Evolutionary conservation across 2,113 vertebrate genomes (phyloP).

Genomic region (Blennius ocellaris): DNA sequence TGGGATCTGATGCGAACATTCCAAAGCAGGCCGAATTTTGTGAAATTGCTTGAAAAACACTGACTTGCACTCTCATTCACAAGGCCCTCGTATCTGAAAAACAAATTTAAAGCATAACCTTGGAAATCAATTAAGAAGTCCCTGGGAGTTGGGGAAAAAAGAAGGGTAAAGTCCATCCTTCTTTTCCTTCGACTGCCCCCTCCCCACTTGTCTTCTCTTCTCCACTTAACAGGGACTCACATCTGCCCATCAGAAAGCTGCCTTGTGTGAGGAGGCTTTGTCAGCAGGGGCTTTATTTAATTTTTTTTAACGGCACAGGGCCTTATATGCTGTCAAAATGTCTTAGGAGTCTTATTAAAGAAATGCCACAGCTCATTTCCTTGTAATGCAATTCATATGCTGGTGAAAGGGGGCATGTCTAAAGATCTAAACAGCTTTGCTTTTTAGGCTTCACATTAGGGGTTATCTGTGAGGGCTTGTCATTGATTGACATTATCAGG

Average conservation of each 20-base stretch:
- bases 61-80: slow-evolving; percentile 48
- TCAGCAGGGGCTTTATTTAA: slow-evolving; percentile 66
- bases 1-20: slow-evolving; percentile 44
- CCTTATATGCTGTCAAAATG: slow-evolving; percentile 84
- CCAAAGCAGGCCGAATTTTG: slow-evolving; percentile 62
- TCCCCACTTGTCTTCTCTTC: slow-evolving; percentile 56
- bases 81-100: slow-evolving; percentile 74
- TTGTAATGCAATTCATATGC: slow-evolving; percentile 82
- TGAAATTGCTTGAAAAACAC: slow-evolving; percentile 77
- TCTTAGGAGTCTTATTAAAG: slow-evolving; percentile 84
- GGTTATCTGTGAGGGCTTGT: slow-evolving; percentile 81
- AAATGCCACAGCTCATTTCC: slow-evolving; percentile 84
- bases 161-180: slow-evolving; percentile 50
- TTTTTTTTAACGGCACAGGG: slow-evolving; percentile 71
- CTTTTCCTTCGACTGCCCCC: slow-evolving; percentile 22
- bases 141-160: slow-evolving; percentile 58
- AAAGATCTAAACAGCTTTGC: slow-evolving; percentile 84
- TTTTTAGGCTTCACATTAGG: slow-evolving; percentile 84
- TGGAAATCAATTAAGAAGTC: slow-evolving; percentile 85
- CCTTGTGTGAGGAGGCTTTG: slow-evolving; percentile 63
- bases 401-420: slow-evolving; percentile 81
- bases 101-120: slow-evolving; percentile 83
- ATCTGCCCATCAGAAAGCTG: slow-evolving; percentile 68
- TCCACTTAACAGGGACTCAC: slow-evolving; percentile 56
- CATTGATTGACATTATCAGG: slow-evolving; percentile 84